Evolutionary conservation across 2,888 invertebrate genomes (phyloP), one percentile per base, ranked within the genome.

Genomic region (Deilephila elpenor): DNA sequence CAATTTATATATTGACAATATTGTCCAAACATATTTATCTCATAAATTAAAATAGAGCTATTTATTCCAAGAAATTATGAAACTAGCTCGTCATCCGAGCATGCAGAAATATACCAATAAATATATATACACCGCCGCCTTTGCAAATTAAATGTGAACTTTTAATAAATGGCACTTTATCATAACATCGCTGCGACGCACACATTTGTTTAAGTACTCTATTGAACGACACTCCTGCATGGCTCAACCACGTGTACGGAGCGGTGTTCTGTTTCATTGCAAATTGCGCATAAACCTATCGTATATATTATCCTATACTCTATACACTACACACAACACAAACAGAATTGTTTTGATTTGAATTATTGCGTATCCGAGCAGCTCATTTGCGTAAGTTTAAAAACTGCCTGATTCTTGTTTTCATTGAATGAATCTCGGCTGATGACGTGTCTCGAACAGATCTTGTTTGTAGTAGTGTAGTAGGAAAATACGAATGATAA

Each of bases 261-360:
- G 32, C 37, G 73, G 78, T 78, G 75, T 80, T 75, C 73, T 75
- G 75, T 81, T 80, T 75, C 78, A 76, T 75, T 77, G 74, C 75
- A 73, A 77, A 76, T 76, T 79, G 78, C 74, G 71, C 59, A 75
- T 74, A 73, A 70, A 71, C 17, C 60, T 32, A 53, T 70, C 53
- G 44, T 32, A 20, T 32, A 32, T 60, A 61, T 51, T 44, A 73
- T 73, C 29, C n/a, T 11, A 59, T 70, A 61, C 3, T 11, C 5
- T 53, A 70, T 62, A 71, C 14, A 11, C 11, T 44, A 44, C 44
- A 37, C 37, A 44, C 44, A 44, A 44, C 14, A 59, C 37, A 53
- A 37, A 61, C 62, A 32, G 20, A 56, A 61, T 70, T 72, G 53
- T 74, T 74, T 72, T 72, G 60, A 61, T 72, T 70, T 19, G 70